Percentiles rank a stretch among this genome's conserved stretches.
These are phyloP conservation scores for Drosophila picticornis DNA, from an alignment of 2,888 invertebrate genomes.

Conservation along the genomic window DNA sequence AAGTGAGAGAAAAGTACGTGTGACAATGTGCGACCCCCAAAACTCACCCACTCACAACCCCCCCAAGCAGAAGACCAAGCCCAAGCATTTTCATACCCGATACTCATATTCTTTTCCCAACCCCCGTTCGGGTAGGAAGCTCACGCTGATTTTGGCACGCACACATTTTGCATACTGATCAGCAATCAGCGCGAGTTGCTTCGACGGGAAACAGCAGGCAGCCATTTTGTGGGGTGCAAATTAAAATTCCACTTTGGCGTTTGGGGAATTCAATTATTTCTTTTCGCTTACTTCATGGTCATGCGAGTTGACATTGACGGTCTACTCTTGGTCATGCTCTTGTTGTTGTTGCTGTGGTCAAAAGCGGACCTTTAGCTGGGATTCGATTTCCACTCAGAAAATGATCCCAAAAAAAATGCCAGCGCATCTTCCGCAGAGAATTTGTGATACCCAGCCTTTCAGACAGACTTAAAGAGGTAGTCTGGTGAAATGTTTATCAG, in stretches of 20 bases:
- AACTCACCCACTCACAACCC: not conserved
- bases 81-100: conserved; percentile 8
- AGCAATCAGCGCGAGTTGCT: conserved; percentile 73
- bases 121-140: conserved; percentile 19
- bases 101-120: conserved; percentile 37
- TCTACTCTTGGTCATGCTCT: conserved; percentile 32
- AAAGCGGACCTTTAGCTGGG: conserved; percentile 46
- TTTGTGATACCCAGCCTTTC: conserved; percentile 17
- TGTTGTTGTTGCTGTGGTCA: conserved; percentile 58
- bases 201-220: conserved; percentile 4
- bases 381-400: conserved; percentile 18
- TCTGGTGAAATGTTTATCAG: not conserved
- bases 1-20: conserved; percentile 64
- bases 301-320: conserved; percentile 71
- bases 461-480: not conserved
- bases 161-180: conserved; percentile 83
- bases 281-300: conserved; percentile 57
- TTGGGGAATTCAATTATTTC: conserved; percentile 82
- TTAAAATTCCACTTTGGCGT: conserved; percentile 83
- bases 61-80: not conserved
- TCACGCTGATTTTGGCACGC: conserved; percentile 79
- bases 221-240: conserved; percentile 67
- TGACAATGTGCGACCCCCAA: conserved; percentile 64
- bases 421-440: conserved; percentile 15
- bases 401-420: conserved; percentile 12